phyloP scores from a whole-genome alignment of 2,888 invertebrate species.

The Drosophila macrospina region DNA sequence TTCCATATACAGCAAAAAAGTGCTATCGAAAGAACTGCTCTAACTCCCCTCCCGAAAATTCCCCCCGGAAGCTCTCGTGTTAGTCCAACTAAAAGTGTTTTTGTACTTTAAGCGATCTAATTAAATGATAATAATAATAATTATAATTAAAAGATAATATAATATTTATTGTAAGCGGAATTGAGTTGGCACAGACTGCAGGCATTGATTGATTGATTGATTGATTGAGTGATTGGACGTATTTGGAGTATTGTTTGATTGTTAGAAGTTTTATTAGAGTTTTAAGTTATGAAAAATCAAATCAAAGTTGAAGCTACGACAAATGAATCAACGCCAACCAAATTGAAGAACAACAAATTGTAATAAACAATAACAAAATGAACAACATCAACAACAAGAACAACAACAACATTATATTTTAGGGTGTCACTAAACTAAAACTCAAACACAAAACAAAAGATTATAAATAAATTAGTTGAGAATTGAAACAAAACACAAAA shows the following conservation, averaged over 20 bases:
- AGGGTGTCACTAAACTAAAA: constrained; percentile 75
- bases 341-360: constrained; percentile 54
- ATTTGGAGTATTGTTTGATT: constrained; percentile 65
- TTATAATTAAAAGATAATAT: constrained; percentile 49
- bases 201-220: constrained; percentile 48
- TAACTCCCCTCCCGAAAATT: background rate
- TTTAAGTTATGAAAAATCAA: constrained; percentile 57
- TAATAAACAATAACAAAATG: constrained; percentile 56
- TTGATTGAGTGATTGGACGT: constrained; percentile 48
- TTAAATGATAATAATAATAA: constrained; percentile 54
- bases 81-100: constrained; percentile 79
- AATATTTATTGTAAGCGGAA: constrained; percentile 59
- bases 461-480: constrained; percentile 78
- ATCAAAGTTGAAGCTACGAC: constrained; percentile 44
- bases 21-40: constrained; percentile 15
- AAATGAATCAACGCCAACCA: constrained; percentile 48
- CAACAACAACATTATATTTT: constrained; percentile 61
- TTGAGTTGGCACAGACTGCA: constrained; percentile 80
- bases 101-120: constrained; percentile 79
- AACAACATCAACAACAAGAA: constrained; percentile 31
- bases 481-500: constrained; percentile 70
- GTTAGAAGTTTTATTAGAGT: constrained; percentile 63
- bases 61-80: constrained; percentile 68
- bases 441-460: constrained; percentile 55
- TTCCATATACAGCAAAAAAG: background rate